phyloP scores from a whole-genome alignment of 2,888 invertebrate genomes.

The Agonopterix heracliana region DNA sequence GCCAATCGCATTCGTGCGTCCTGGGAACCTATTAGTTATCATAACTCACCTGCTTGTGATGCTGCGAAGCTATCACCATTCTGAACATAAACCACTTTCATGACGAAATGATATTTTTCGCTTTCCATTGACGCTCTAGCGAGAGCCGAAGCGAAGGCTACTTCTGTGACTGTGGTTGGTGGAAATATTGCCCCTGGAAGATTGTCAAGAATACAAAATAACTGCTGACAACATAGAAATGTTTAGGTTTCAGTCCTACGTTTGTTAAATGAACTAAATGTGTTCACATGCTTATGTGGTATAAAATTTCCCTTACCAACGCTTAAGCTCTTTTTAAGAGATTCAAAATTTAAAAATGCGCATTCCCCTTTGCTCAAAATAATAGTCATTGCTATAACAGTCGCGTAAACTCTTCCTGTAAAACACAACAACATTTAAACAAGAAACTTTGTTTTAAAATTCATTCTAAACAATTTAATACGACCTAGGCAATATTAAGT shows the following conservation, averaged over 20 bases:
- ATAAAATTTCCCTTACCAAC: conserved; percentile 46
- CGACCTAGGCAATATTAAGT: conserved; percentile 22
- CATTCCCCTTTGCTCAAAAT: conserved; percentile 32
- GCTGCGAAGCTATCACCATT: conserved; percentile 60
- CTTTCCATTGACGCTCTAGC: conserved; percentile 63
- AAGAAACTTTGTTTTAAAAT: conserved; percentile 20
- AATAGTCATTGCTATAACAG: conserved; percentile 27
- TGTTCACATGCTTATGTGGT: not conserved
- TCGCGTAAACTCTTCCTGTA: conserved; percentile 40
- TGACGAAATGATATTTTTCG: conserved; percentile 47
- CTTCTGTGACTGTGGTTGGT: conserved; percentile 54
- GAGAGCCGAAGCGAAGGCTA: conserved; percentile 57
- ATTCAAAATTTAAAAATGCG: conserved; percentile 53
- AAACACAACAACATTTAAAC: conserved; percentile 18
- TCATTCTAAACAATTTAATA: conserved; percentile 18
- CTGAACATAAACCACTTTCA: conserved; percentile 47
- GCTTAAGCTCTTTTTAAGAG: conserved; percentile 46
- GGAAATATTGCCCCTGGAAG: conserved; percentile 61
- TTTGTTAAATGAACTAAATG: not conserved
- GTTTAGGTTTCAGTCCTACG: not conserved
- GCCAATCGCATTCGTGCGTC: no score
- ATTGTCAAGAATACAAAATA: not conserved
- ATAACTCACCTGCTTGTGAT: conserved; percentile 53
- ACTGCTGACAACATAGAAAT: not conserved
- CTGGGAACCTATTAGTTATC: no score